Evolutionary conservation across 2,797 vertebrate species (phyloP).

Genomic region (Sebastes vulpes): DNA sequence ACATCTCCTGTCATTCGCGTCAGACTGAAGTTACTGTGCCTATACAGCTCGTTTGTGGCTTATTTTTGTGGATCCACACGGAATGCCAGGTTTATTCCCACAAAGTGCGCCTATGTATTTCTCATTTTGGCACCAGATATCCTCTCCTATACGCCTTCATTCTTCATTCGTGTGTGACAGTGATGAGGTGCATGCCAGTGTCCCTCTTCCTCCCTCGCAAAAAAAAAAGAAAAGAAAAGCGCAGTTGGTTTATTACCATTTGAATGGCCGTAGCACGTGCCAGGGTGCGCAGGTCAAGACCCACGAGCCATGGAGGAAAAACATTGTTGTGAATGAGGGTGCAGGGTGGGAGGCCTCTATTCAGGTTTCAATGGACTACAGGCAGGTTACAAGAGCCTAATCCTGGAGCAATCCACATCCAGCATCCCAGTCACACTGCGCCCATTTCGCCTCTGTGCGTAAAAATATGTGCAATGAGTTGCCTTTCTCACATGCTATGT

Average conservation of each 20-base stretch:
- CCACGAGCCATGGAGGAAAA: constrained; percentile 60
- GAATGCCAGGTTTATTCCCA: neutral
- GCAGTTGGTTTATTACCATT: constrained; percentile 73
- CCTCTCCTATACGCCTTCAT: neutral
- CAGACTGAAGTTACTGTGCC: no score
- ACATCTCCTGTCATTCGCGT: no score
- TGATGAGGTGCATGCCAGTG: constrained; percentile 32
- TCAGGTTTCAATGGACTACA: constrained; percentile 75
- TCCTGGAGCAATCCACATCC: constrained; percentile 33
- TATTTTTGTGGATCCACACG: no score
- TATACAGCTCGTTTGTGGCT: no score
- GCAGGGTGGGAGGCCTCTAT: constrained; percentile 56
- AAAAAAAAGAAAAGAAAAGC: constrained; percentile 27
- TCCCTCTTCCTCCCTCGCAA: neutral
- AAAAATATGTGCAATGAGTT: neutral
- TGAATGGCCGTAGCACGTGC: constrained; percentile 75
- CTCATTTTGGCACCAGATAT: neutral
- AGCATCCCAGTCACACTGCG: neutral
- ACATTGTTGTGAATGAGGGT: constrained; percentile 58
- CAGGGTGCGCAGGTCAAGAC: constrained; percentile 73
- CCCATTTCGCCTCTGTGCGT: neutral
- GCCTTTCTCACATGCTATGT: no score
- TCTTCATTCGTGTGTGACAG: neutral
- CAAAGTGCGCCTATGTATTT: neutral
- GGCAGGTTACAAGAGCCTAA: constrained; percentile 71